Evolutionary conservation across 2,888 invertebrate genomes (phyloP).

Genomic region (Andrena flavipes): DNA sequence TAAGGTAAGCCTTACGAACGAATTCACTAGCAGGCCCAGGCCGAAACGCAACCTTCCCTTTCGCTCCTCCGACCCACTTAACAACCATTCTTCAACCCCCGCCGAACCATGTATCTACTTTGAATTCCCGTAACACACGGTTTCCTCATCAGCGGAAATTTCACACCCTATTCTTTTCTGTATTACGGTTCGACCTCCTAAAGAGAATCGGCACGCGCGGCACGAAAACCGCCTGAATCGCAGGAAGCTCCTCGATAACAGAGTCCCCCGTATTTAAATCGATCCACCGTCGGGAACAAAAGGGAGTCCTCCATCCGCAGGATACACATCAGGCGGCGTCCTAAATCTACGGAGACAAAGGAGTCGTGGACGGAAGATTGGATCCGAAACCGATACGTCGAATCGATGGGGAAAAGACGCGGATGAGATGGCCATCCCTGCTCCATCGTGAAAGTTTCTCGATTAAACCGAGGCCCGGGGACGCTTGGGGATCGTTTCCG

Average conservation of each 20-base stretch:
- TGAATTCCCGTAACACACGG: no score
- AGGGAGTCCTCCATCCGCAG: neutral
- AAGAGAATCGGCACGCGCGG: neutral
- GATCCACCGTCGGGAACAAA: slow-evolving; percentile 18
- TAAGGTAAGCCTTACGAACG: no score
- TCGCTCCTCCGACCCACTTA: no score
- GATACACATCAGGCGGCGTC: neutral
- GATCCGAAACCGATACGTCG: slow-evolving; percentile 59
- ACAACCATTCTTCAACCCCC: no score
- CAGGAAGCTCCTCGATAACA: neutral
- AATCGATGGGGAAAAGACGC: slow-evolving; percentile 35
- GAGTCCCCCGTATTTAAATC: slow-evolving; percentile 38
- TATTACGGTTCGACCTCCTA: neutral
- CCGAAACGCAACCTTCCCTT: no score
- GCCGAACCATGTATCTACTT: no score
- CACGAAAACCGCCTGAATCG: neutral
- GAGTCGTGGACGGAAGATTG: slow-evolving; percentile 48
- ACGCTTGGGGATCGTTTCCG: slow-evolving; percentile 51
- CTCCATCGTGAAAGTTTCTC: slow-evolving; percentile 60
- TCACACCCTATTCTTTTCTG: no score
- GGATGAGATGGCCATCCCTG: neutral
- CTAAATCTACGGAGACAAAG: slow-evolving; percentile 37
- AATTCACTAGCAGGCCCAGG: no score
- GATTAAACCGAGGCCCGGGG: slow-evolving; percentile 45
- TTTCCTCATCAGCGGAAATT: no score